Evolutionary conservation across 2,797 vertebrate species (phyloP), one percentile per base, ranked within the genome.

Genomic region (Tamandua tetradactyla): DNA sequence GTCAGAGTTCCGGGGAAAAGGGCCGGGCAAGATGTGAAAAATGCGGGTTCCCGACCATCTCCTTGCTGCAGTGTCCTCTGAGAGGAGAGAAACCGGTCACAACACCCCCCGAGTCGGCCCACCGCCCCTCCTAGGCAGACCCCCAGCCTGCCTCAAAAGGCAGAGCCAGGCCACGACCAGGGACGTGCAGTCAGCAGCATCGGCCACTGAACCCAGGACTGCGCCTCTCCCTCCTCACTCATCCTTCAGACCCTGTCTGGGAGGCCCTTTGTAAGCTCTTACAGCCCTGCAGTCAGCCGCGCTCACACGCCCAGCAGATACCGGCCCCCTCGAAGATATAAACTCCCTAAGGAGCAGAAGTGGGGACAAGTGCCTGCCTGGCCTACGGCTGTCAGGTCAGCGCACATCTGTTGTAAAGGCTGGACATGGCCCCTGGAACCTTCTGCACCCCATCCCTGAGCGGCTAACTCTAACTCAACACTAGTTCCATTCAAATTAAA

Each of bases 41-140:
- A 47, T 0, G 1, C 18, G 13, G 3, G n/a, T 61, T 32, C 59
- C 42, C 13, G 5, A 27, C 1, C 7, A 59, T 27, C 0, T 52
- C 35, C 10, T 17, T 9, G 23, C 27, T 12, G 2, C 18, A 98
- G 98, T 98, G 92, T 98, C 98, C n/a, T 99, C 98, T 75, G 98
- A 98, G 13, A 97, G 98, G 0, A 98, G 98, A 13, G 98, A 98
- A 98, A 98, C 89, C 97, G 35, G 62, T 14, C 20, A 23, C 2
- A 22, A 0, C 1, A 14, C 9, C 23, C 17, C 4, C 13, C 1
- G 17, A 15, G 4, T 10, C 25, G 80, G 17, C 62, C 12, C 62
- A 11, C 13, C 62, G 17, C 62, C 30, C 2, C 66, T 35, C 2
- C 66, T 35, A n/a, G 6, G 27, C 23, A 18, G 5, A 12, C 17